These are phyloP conservation scores for Tadarida brasiliensis DNA, from an alignment of 2,797 vertebrate genomes.

Conservation along the genomic window DNA sequence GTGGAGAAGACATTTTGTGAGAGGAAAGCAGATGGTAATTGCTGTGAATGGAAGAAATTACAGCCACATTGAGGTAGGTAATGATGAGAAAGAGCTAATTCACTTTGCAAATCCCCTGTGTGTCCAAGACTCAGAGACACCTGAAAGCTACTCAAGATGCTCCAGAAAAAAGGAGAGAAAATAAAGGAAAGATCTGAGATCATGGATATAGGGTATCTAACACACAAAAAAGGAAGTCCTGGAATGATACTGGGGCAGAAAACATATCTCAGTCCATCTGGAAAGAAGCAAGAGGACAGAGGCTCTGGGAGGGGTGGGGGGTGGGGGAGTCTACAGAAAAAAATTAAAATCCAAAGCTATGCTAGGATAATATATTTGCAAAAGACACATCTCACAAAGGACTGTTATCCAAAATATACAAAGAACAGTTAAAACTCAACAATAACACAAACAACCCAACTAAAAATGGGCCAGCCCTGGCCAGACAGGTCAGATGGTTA, in stretches of 20 bases:
- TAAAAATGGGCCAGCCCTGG: not conserved
- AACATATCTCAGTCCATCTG: not conserved
- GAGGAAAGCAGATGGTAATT: not conserved
- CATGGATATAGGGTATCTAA: not conserved
- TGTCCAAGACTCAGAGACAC: not conserved
- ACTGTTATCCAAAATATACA: too few species aligned
- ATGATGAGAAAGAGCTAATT: not conserved
- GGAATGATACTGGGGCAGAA: not conserved
- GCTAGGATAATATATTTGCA: not conserved
- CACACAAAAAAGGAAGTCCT: not conserved
- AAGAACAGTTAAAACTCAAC: not conserved
- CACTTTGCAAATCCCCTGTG: not conserved
- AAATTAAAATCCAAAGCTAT: slow-evolving; percentile 48
- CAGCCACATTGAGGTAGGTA: not conserved
- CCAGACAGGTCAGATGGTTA: too few species aligned
- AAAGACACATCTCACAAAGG: too few species aligned
- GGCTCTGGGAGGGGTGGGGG: not conserved
- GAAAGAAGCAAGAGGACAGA: not conserved
- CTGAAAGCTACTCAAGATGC: not conserved
- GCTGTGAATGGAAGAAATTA: not conserved
- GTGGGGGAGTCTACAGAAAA: not conserved
- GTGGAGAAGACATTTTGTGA: not conserved
- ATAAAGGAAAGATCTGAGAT: not conserved
- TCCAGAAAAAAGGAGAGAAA: not conserved
- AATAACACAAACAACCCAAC: not conserved